Evolutionary conservation across 2,888 invertebrate genomes (phyloP), one percentile per base, ranked within the genome.

Genomic region (Beris morrisii): DNA sequence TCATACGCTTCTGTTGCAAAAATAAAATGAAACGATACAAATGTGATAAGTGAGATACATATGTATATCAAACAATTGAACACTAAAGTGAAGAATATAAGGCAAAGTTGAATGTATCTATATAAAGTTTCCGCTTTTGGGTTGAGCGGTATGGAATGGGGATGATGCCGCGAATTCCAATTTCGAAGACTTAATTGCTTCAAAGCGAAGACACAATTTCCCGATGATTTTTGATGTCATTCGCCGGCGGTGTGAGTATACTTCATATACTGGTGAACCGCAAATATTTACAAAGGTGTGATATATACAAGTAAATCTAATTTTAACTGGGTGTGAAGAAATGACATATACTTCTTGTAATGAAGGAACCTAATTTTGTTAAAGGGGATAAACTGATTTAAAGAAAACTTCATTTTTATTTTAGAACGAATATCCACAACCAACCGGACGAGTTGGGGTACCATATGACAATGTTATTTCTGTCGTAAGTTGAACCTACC

Each of bases 121-220:
- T 22, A 22, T 22, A 22, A 22, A 1, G 22, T 22, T 22, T 22
- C 22, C 2, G 22, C 22, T 22, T 22, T 22, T 38, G 38, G 38
- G 5, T 5, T n/a, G n/a, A n/a, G 48, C 12, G 4, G 48, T 13
- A 44, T 48, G 48, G 15, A 12, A n/a, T n/a, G 13, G 12, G 4
- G 43, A 52, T 52, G 15, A 9, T 61, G 61, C 56, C 67, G 64
- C 64, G 67, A 64, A 67, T 67, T 64, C 58, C 67, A 64, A 67
- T 67, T 67, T 64, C 57, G 32, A 63, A 44, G 53, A 53, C 52
- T 58, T 67, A 64, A 67, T 67, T 67, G 67, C 64, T 61, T 22
- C 6, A 32, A 52, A 50, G 38, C 61, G 50, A 38, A 22, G 61
- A 22, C 52, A 7, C 6, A 22, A 12, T 28, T 50, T 52, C 61